A percentile compares a stretch with the other conserved stretches of the same genome.
Conservation (phyloP, 2,888 invertebrate species). For the Abscondita cerata region DNA sequence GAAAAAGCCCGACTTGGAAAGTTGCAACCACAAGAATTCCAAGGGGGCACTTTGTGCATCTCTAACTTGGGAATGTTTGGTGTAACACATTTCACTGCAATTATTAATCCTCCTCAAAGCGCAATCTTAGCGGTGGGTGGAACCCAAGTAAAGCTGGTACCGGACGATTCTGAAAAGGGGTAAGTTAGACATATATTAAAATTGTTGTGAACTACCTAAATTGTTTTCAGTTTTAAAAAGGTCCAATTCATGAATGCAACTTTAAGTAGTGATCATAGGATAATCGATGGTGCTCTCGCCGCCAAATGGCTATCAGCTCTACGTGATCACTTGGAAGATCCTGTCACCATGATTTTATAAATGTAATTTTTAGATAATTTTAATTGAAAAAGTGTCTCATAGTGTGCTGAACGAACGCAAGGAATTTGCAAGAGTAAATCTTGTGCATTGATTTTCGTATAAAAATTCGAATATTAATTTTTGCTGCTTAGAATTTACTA, state of each 20-base stretch:
- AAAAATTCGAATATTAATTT: too few relatives aligned
- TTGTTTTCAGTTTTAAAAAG: constrained; percentile 68
- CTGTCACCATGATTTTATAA: constrained; percentile 92
- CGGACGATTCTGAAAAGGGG: constrained; percentile 80
- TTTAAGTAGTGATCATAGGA: constrained; percentile 95
- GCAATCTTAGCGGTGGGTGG: constrained; percentile 92
- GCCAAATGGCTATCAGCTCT: constrained; percentile 95
- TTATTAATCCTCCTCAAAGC: constrained; percentile 96
- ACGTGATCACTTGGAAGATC: constrained; percentile 88
- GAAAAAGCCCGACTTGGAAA: constrained; percentile 87
- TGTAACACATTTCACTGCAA: constrained; percentile 87
- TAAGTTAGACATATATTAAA: constrained; percentile 54
- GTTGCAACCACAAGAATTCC: constrained; percentile 92
- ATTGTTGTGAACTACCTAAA: constrained; percentile 11
- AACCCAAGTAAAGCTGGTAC: constrained; percentile 75
- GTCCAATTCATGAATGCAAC: constrained; percentile 88
- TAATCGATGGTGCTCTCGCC: constrained; percentile 97
- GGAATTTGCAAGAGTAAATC: too few relatives aligned
- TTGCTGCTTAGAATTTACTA: too few relatives aligned
- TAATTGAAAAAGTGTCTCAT: neutral
- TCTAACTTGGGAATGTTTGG: constrained; percentile 97
- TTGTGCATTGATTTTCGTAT: too few relatives aligned
- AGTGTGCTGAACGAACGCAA: too few relatives aligned
- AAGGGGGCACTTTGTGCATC: constrained; percentile 94
- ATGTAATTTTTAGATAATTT: constrained; percentile 54